Evolutionary conservation across 2,797 vertebrate species (phyloP).

Genomic region (Rallus crepitans): DNA sequence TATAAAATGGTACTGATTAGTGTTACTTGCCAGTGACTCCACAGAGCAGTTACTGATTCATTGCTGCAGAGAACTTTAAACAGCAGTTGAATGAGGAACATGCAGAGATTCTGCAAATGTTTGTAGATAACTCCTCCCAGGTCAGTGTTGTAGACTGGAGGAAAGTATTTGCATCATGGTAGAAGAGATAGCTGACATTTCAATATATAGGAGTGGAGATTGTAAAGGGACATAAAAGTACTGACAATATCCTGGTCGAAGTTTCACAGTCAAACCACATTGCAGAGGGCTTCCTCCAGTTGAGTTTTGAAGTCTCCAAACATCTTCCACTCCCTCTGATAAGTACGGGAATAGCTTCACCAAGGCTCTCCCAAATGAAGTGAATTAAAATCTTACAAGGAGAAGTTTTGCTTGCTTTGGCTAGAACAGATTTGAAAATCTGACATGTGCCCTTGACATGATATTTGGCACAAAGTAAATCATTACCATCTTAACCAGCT

Average conservation of each 20-base stretch:
- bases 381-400: background rate
- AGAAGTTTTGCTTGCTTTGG: background rate
- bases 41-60: background rate
- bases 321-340: background rate
- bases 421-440: background rate
- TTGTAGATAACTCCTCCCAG: background rate
- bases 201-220: background rate
- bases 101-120: background rate
- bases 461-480: background rate
- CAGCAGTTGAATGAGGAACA: background rate
- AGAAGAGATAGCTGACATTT: background rate
- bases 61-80: background rate
- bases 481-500: background rate
- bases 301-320: background rate
- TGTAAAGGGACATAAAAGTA: background rate
- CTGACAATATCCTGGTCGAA: background rate
- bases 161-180: background rate
- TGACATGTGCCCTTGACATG: background rate
- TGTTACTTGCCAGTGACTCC: background rate
- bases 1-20: background rate
- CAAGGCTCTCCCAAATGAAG: background rate
- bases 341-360: background rate
- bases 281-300: background rate
- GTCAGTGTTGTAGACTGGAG: rapidly evolving
- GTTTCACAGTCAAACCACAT: background rate